Conservation (phyloP, 2,113 vertebrate genomes). For the Rhinopomastus cyanomelas region DNA sequence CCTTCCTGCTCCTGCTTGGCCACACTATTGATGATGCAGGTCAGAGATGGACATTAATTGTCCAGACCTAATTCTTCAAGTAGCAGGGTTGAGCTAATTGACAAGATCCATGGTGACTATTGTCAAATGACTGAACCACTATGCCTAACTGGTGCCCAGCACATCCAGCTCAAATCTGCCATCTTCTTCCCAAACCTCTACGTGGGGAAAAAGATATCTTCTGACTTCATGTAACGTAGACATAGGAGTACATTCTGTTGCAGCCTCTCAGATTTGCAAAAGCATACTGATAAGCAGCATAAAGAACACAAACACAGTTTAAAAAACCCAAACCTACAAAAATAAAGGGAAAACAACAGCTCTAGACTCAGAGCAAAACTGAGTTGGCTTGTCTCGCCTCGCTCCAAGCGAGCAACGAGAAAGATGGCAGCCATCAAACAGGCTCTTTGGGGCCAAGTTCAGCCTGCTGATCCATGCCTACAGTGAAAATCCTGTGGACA, state of each 20-base stretch:
- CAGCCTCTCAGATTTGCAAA: neutral
- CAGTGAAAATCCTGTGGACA: conserved; percentile 27
- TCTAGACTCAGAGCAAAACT: conserved; percentile 2
- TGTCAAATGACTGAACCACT: neutral
- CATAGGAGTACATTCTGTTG: neutral
- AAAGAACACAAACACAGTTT: neutral
- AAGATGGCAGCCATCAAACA: neutral
- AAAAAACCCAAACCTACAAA: neutral
- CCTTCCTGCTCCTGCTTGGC: no score
- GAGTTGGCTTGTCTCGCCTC: neutral
- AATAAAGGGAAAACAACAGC: no score
- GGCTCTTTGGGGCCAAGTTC: neutral
- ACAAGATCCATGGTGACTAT: neutral
- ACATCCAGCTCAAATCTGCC: neutral
- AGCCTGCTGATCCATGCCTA: conserved; percentile 4
- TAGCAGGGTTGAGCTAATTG: neutral
- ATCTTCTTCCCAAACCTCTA: neutral
- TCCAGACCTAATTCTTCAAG: neutral
- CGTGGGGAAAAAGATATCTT: neutral
- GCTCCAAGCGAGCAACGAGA: neutral
- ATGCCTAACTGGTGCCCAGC: neutral
- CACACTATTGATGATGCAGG: no score
- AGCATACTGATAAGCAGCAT: neutral
- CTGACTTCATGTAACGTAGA: neutral
- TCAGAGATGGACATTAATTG: neutral